Evolutionary conservation across 2,113 vertebrate genomes (phyloP).

Genomic region (Oceanites oceanicus): DNA sequence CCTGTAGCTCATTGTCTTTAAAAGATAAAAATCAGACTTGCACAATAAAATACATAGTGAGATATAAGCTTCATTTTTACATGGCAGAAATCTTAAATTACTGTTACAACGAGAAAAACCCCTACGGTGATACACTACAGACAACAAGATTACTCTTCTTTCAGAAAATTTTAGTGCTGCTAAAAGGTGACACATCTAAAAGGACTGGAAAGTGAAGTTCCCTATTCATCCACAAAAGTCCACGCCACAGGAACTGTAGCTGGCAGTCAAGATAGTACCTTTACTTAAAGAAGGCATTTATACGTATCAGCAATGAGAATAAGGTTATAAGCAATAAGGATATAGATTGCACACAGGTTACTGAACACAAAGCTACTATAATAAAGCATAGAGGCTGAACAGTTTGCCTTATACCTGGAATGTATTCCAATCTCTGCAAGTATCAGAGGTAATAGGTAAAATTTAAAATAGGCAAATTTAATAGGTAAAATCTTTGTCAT

Average conservation of each 20-base stretch:
- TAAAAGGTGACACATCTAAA: background rate
- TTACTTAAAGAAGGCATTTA: background rate
- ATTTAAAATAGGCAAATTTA: background rate
- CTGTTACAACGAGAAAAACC: background rate
- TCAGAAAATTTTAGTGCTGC: background rate
- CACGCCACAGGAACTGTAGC: background rate
- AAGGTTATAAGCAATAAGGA: background rate
- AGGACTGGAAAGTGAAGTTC: background rate
- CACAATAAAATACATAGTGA: background rate
- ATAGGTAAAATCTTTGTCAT: background rate
- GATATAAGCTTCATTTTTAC: background rate
- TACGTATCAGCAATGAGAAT: background rate
- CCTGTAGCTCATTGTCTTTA: background rate
- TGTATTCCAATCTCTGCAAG: background rate
- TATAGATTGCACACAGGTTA: background rate
- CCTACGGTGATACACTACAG: background rate
- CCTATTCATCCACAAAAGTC: background rate
- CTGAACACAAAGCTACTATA: background rate
- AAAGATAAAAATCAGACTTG: background rate
- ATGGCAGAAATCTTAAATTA: background rate
- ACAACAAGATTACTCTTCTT: background rate
- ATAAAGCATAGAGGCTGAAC: background rate
- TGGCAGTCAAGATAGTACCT: background rate
- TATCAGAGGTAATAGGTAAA: background rate
- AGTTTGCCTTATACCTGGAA: background rate